A percentile compares a stretch with the other conserved stretches of the same genome.
phyloP scores from a whole-genome alignment of 1,140 invertebrate genomes.

The Dinoponera quadriceps region DNA sequence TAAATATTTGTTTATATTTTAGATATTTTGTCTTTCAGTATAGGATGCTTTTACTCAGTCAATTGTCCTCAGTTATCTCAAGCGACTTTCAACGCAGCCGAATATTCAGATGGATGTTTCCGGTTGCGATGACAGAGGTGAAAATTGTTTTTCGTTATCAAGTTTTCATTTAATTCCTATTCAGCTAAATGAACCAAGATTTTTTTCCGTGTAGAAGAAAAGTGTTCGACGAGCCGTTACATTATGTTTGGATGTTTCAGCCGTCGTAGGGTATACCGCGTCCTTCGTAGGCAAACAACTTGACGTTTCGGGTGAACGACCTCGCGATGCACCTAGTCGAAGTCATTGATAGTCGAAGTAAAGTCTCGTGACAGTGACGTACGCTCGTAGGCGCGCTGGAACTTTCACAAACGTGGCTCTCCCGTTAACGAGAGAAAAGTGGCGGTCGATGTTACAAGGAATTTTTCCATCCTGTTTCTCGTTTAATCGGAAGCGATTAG shows the following conservation, averaged over 20 bases:
- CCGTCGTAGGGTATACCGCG: background rate
- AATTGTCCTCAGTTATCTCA: no score
- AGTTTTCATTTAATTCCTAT: no score
- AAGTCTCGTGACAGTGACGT: constrained; percentile 5
- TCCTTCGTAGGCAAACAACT: background rate
- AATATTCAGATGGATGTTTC: no score
- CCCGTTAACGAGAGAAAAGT: constrained; percentile 28
- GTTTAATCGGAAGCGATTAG: constrained; percentile 19
- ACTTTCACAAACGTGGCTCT: constrained; percentile 62
- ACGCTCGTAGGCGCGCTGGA: constrained; percentile 8
- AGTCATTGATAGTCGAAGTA: constrained; percentile 60
- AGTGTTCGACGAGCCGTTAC: no score
- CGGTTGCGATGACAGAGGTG: no score
- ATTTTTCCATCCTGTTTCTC: background rate
- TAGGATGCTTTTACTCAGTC: no score
- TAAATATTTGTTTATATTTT: no score
- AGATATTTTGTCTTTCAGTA: no score
- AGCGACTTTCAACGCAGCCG: no score
- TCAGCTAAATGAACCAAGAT: no score
- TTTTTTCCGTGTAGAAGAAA: no score
- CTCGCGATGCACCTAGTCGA: constrained; percentile 13
- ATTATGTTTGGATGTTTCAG: background rate
- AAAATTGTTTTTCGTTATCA: no score
- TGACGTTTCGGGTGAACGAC: constrained; percentile 32
- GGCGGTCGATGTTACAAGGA: background rate